Percentiles rank a stretch among this genome's conserved stretches.
phyloP scores from a whole-genome alignment of 1,140 invertebrate genomes.

The Manduca sexta region DNA sequence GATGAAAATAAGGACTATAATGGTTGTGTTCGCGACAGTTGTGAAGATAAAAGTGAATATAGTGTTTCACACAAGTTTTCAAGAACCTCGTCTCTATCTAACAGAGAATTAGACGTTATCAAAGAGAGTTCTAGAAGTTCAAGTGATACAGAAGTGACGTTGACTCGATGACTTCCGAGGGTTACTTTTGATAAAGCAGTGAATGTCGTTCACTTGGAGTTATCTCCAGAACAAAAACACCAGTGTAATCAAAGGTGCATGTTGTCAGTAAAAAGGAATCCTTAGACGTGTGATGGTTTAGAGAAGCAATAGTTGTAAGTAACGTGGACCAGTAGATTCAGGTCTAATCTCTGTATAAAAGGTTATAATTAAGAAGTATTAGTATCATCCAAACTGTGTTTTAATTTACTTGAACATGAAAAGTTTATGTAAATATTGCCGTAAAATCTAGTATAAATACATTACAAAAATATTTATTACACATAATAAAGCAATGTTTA shows the following conservation, averaged over 20 bases:
- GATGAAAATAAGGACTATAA: slow-evolving; percentile 57
- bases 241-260: slow-evolving; percentile 29
- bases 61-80: slow-evolving; percentile 58
- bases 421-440: slow-evolving; percentile 12
- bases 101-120: slow-evolving; percentile 69
- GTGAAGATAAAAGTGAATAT: slow-evolving; percentile 63
- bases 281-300: slow-evolving; percentile 28
- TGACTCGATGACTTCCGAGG: slow-evolving; percentile 67
- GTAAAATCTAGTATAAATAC: slow-evolving; percentile 7
- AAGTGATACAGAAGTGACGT: slow-evolving; percentile 70
- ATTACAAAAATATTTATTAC: slow-evolving; percentile 10
- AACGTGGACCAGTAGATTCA: slow-evolving; percentile 56
- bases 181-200: slow-evolving; percentile 56
- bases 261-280: slow-evolving; percentile 20
- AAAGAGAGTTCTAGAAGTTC: slow-evolving; percentile 72
- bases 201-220: slow-evolving; percentile 51
- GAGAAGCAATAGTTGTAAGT: slow-evolving; percentile 31
- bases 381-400: neutral
- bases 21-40: slow-evolving; percentile 42
- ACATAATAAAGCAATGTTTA: neutral
- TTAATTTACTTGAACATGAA: neutral
- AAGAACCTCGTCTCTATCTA: slow-evolving; percentile 60
- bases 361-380: neutral
- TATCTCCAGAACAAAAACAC: slow-evolving; percentile 32
- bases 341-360: slow-evolving; percentile 23